Base-by-base conservation (phyloP, 2,113 vertebrate genomes). In the Pithys albifrons region DNA sequence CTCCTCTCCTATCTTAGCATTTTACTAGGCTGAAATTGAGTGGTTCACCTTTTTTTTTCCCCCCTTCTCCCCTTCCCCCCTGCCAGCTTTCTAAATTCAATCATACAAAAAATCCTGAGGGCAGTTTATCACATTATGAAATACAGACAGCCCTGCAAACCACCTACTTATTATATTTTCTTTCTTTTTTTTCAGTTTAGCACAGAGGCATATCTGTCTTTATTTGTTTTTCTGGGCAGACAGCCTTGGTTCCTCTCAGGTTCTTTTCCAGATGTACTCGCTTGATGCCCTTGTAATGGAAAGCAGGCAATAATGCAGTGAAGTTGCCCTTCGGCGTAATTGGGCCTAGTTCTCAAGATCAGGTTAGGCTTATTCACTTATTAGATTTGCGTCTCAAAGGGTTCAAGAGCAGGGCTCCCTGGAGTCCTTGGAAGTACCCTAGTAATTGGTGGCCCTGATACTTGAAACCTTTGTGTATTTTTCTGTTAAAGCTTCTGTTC, bases 121-220 rank as follows among this genome's bases (percentile, higher is more conserved):
- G 97, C 97, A 98, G 97, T 98, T 98, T 98, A 98, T 98, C 97
- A 97, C 98, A 98, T 98, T 98, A 98, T 97, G 97, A 98, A 98
- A 97, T 98, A 98, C 97, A 98, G 98, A 97, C 97, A 98, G 98
- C 96, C 97, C 95, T 98, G 96, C 95, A 98, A 98, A 98, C 97
- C 97, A 98, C 97, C 97, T 98, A 97, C 98, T 98, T 98, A 98
- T 98, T 98, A 95, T 98, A 98, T 98, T 98, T 98, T 97, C 97
- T 97, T 98, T 97, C 91, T 96, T 93, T 95, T 96, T 94, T 95
- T 95, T 96, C 96, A 86, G 93, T 97, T 97, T 93, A 98, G 96
- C 97, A 89, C 88, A 97, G 97, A 97, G 97, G 97, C 97, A 93
- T 98, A 98, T 98, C 97, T 98, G 97, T 98, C 98, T 98, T 98